Percentiles rank a stretch among this genome's conserved stretches.
Conservation (phyloP, 1,140 invertebrate genomes). For the Drosophila truncata region DNA sequence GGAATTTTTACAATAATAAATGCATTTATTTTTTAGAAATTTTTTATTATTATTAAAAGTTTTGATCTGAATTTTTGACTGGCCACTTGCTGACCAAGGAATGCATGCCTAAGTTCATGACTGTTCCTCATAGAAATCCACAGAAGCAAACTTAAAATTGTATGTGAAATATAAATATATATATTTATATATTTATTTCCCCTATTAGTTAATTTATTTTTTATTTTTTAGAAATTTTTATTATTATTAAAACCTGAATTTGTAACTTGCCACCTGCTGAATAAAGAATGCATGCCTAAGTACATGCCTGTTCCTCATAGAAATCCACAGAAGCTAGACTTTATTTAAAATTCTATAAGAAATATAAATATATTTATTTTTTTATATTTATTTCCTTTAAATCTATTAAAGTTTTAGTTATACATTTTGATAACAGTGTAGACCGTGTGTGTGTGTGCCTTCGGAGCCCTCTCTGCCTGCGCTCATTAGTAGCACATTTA, state of each 20-base stretch:
- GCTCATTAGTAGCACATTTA: conserved; percentile 83
- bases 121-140: too few species aligned
- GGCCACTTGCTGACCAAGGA: too few species aligned
- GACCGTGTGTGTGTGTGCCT: background rate
- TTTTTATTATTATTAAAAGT: background rate
- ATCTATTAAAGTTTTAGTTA: background rate
- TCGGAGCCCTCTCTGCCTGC: conserved; percentile 25
- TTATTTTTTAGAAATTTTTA: too few species aligned
- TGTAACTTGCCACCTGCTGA: background rate
- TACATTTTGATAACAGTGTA: background rate
- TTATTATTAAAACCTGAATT: too few species aligned
- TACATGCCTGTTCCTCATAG: background rate
- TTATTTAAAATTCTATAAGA: background rate
- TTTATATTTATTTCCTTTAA: background rate
- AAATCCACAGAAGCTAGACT: background rate
- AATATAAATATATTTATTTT: background rate
- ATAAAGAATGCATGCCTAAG: background rate
- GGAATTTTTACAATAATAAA: background rate
- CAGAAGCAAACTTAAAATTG: too few species aligned
- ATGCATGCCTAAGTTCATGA: too few species aligned
- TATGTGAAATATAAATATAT: too few species aligned
- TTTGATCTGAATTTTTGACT: too few species aligned
- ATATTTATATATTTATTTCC: too few species aligned
- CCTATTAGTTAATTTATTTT: too few species aligned
- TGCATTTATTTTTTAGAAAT: background rate